A percentile compares a stretch with the other conserved stretches of the same genome.
Conservation (phyloP, 2,797 vertebrate genomes). For the Mionectes olivaceus region DNA sequence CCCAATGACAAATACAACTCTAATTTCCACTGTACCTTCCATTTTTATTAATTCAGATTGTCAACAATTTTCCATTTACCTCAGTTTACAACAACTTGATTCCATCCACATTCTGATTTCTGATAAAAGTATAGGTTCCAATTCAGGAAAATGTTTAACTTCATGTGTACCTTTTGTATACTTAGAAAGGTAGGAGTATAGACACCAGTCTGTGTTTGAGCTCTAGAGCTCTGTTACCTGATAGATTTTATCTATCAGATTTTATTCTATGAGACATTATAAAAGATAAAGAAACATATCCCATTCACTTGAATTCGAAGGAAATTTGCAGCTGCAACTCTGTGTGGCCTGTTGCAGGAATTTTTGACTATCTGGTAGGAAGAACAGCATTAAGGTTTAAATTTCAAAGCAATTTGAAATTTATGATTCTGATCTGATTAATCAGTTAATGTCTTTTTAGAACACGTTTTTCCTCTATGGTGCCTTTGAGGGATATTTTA, state of each 20-base stretch:
- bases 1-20: background rate
- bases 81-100: background rate
- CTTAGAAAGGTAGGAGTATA: background rate
- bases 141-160: background rate
- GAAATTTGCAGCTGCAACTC: background rate
- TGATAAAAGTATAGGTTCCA: background rate
- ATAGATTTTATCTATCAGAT: background rate
- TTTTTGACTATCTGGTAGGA: background rate
- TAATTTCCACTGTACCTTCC: background rate
- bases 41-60: background rate
- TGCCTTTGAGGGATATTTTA: constrained; percentile 48
- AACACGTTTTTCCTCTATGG: background rate
- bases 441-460: background rate
- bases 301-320: background rate
- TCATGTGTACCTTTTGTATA: fast-evolving
- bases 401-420: background rate
- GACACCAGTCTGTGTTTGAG: background rate
- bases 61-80: background rate
- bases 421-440: background rate
- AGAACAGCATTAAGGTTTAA: background rate
- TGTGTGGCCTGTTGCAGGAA: background rate
- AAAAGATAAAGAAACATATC: background rate
- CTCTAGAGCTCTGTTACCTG: background rate
- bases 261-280: background rate
- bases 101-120: background rate